Evolutionary conservation across 1,140 invertebrate genomes (phyloP).

Genomic region (Procambarus clarkii): DNA sequence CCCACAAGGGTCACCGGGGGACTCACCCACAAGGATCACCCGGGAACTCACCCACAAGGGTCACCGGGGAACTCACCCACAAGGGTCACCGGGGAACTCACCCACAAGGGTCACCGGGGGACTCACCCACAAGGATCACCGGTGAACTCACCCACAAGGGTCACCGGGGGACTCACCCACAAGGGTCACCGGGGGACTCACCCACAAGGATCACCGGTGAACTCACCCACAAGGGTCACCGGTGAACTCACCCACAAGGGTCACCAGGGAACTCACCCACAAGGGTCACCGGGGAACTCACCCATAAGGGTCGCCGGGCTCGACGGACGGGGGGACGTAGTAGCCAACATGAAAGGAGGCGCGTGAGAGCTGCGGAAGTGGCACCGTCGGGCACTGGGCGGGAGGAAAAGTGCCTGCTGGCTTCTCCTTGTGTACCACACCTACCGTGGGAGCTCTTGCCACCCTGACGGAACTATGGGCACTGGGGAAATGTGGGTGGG

Average conservation of each 20-base stretch:
- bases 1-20: background rate
- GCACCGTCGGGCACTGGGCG: constrained; percentile 50
- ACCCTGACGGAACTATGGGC: background rate
- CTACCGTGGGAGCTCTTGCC: background rate
- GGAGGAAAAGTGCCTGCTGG: background rate
- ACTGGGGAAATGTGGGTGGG: constrained; percentile 8
- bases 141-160: background rate
- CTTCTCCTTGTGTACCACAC: background rate
- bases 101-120: background rate
- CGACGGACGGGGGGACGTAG: constrained; percentile 50
- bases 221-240: background rate
- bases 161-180: background rate
- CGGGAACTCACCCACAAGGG: background rate
- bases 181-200: background rate
- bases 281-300: background rate
- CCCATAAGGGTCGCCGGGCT: constrained; percentile 56
- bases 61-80: background rate
- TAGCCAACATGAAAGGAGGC: constrained; percentile 55
- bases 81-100: background rate
- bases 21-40: background rate
- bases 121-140: background rate
- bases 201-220: background rate
- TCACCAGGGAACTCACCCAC: background rate
- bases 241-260: background rate
- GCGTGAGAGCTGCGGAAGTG: constrained; percentile 50